These are phyloP conservation scores for Myopa testacea DNA, from an alignment of 2,888 invertebrate species.

Conservation along the genomic window DNA sequence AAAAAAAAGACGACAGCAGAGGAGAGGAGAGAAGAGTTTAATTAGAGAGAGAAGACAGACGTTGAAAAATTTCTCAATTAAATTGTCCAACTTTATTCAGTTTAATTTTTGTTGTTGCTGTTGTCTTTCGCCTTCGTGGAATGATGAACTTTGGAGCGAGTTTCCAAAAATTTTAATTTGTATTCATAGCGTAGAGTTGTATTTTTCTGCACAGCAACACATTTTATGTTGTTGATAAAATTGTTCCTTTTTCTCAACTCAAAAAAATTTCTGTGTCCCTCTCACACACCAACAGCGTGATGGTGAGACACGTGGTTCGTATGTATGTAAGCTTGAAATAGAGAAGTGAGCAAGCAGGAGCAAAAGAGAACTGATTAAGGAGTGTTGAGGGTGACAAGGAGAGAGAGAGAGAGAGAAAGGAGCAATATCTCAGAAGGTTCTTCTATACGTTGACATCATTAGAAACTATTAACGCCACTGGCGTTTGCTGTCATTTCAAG, in stretches of 20 bases:
- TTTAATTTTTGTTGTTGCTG: not conserved
- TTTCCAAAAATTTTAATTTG: constrained; percentile 31
- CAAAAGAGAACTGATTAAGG: not conserved
- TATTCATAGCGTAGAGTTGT: constrained; percentile 23
- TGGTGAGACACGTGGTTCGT: not conserved
- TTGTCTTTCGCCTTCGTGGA: too few relatives aligned
- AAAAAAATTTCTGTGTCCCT: not conserved
- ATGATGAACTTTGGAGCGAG: not conserved
- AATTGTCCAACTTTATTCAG: constrained; percentile 26
- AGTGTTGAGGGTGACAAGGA: not conserved
- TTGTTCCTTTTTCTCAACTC: not conserved
- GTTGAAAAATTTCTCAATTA: constrained; percentile 39
- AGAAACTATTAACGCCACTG: constrained; percentile 51
- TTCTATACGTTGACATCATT: constrained; percentile 35
- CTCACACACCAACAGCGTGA: not conserved
- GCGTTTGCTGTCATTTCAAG: constrained; percentile 43
- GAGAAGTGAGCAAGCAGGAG: too few relatives aligned
- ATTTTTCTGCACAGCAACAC: constrained; percentile 19
- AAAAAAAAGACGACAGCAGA: not conserved
- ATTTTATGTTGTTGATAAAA: not conserved
- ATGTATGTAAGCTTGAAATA: not conserved
- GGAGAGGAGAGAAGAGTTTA: not conserved
- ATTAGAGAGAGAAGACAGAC: constrained; percentile 4
- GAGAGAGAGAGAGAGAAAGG: not conserved
- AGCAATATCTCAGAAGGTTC: not conserved